A percentile compares a stretch with the other conserved stretches of the same genome.
phyloP scores from a whole-genome alignment of 2,797 vertebrate species.

The Nyctibius grandis region DNA sequence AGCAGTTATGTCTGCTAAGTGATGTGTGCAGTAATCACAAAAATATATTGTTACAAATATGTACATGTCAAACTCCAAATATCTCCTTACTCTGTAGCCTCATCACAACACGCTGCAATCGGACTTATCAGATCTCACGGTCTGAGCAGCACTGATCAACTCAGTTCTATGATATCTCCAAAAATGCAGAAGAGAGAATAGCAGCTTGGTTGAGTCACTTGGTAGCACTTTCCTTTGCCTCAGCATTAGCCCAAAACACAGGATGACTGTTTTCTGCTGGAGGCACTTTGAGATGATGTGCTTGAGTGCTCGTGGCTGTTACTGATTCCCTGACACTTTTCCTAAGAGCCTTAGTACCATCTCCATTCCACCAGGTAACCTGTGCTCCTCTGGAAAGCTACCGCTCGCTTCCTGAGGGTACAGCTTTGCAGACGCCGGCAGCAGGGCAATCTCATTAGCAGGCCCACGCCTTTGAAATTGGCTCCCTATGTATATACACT shows the following conservation, averaged over 20 bases:
- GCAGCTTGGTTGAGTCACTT: not conserved
- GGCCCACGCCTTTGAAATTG: conserved; percentile 43
- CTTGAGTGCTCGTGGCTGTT: not conserved
- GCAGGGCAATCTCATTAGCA: conserved; percentile 54
- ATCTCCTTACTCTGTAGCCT: not conserved
- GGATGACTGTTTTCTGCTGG: not conserved
- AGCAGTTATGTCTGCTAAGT: not conserved
- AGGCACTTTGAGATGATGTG: not conserved
- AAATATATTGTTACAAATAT: not conserved
- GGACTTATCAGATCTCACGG: rapidly evolving
- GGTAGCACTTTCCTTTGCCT: not conserved
- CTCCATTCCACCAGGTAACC: conserved; percentile 27
- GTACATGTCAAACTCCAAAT: not conserved
- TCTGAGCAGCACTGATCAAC: not conserved
- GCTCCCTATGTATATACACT: not conserved
- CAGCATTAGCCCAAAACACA: not conserved
- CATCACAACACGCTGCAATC: rapidly evolving
- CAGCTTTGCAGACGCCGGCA: conserved; percentile 41
- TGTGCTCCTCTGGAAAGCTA: conserved; percentile 18
- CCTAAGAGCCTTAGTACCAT: not conserved
- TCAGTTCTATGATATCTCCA: not conserved
- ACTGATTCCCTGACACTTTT: not conserved
- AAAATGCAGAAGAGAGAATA: not conserved
- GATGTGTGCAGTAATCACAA: not conserved
- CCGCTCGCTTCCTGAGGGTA: not conserved